Percentiles rank a stretch among this genome's conserved stretches.
Conservation (phyloP, 2,113 vertebrate genomes). For the Eira barbara region DNA sequence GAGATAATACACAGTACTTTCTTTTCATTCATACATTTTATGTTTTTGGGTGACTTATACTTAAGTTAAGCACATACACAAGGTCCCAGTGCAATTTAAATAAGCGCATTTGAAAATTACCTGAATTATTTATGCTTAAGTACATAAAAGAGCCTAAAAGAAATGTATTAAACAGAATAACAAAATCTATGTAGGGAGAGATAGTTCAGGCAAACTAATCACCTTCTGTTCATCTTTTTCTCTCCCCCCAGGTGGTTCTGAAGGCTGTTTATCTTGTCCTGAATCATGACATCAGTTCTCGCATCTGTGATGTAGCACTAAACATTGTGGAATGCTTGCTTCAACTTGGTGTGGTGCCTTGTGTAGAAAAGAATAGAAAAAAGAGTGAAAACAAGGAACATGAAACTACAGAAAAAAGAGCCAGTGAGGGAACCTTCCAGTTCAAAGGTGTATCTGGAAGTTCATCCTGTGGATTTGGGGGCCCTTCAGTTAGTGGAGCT, state of each 20-base stretch:
- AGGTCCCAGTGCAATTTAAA: background rate
- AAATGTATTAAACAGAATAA: background rate
- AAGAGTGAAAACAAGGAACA: conserved; percentile 96
- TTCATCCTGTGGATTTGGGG: conserved; percentile 81
- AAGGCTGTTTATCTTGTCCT: conserved; percentile 96
- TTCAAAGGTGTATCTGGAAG: conserved; percentile 83
- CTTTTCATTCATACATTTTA: background rate
- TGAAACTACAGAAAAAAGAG: conserved; percentile 84
- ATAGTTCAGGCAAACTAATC: background rate
- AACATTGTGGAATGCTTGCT: conserved; percentile 97
- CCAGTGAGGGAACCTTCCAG: conserved; percentile 88
- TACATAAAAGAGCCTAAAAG: background rate
- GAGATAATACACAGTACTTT: background rate
- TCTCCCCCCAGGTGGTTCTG: conserved; percentile 88
- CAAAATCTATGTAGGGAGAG: background rate
- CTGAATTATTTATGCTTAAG: background rate
- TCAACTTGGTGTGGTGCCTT: conserved; percentile 95
- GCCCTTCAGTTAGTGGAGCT: conserved; percentile 74
- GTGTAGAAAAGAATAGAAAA: conserved; percentile 88
- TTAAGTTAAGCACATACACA: background rate
- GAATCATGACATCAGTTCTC: conserved; percentile 96
- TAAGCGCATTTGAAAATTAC: conserved; percentile 1
- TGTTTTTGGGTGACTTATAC: background rate
- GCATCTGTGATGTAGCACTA: conserved; percentile 95
- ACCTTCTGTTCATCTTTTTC: background rate